Evolutionary conservation across 2,797 vertebrate genomes (phyloP).

Genomic region (Hylomyscus alleni): DNA sequence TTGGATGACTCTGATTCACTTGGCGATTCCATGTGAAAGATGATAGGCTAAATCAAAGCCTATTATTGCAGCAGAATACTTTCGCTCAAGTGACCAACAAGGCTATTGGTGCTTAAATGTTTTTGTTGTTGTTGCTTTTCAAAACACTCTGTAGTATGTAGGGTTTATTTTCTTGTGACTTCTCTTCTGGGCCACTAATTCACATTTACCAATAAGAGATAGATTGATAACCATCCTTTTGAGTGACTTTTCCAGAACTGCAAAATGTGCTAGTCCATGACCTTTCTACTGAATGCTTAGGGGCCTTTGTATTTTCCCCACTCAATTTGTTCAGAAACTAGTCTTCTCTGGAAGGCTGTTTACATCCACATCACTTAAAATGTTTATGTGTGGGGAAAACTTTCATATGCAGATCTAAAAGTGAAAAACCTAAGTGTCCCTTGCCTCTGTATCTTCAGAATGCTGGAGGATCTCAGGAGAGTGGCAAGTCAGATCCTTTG

Average conservation of each 20-base stretch:
- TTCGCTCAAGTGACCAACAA: constrained; percentile 87
- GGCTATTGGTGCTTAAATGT: constrained; percentile 90
- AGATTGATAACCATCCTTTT: constrained; percentile 89
- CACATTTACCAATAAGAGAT: constrained; percentile 88
- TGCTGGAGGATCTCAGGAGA: constrained; percentile 71
- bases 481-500: constrained; percentile 61
- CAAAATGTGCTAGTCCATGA: constrained; percentile 77
- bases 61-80: constrained; percentile 83
- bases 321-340: constrained; percentile 62
- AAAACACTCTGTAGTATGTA: constrained; percentile 87
- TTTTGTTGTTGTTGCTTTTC: constrained; percentile 76
- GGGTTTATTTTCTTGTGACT: constrained; percentile 89
- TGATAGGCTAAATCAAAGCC: constrained; percentile 75
- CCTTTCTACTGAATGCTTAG: constrained; percentile 76
- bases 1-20: constrained; percentile 98
- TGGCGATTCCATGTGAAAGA: constrained; percentile 97
- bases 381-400: constrained; percentile 18
- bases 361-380: constrained; percentile 61
- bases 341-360: constrained; percentile 73
- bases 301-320: constrained; percentile 58
- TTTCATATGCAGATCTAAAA: constrained; percentile 63
- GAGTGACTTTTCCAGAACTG: constrained; percentile 78
- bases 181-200: constrained; percentile 90
- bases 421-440: constrained; percentile 70
- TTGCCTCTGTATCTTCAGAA: constrained; percentile 75